Base-by-base conservation (phyloP, 2,113 vertebrate genomes). In the Cyprichromis sp. region DNA sequence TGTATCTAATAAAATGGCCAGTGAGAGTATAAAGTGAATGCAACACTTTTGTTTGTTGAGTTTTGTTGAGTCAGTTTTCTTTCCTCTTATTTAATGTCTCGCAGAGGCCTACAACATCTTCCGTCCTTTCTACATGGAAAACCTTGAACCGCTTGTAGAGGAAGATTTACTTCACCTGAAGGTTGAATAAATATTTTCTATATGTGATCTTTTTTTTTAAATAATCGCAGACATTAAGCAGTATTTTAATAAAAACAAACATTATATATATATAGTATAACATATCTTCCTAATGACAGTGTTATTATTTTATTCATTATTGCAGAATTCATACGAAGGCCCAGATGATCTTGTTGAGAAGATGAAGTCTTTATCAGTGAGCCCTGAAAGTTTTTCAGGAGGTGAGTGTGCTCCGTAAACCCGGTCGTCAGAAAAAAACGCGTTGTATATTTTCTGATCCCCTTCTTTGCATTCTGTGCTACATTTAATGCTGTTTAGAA, bases 71-170 rank as follows among this genome's bases (percentile, higher is more conserved):
- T 5, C 16, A 5, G 17, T 21, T 40, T 5, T n/a, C 11, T 11
- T 13, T 52, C 68, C 45, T 10, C 52, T 50, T 29, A 50, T 47
- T 50, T 29, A 17, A 1, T 38, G 34, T 79, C 40, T 55, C 86
- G 3, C 93, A 99, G 99, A 97, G 87, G 95, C 97, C 88, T 95
- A 96, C 89, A 14, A 93, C 38, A 54, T 2, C 21, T 98, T 98
- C 88, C 81, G 47, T 16, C 96, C 97, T 68, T 97, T 98, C 93
- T 99, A 99, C 92, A 14, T 16, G 59, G 2, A 94, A 76, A 88
- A 94, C 0, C 87, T 98, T 66, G 94, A 92, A 91, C 90, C 92
- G 31, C 3, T 21, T 13, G 90, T 98, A 66, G 97, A 97, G 81
- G 89, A 90, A 1, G 98, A 98, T 88, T 81, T 98, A 86, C 81